Evolutionary conservation across 2,113 vertebrate species (phyloP), one percentile per base, ranked within the genome.

Genomic region (Osmerus mordax): DNA sequence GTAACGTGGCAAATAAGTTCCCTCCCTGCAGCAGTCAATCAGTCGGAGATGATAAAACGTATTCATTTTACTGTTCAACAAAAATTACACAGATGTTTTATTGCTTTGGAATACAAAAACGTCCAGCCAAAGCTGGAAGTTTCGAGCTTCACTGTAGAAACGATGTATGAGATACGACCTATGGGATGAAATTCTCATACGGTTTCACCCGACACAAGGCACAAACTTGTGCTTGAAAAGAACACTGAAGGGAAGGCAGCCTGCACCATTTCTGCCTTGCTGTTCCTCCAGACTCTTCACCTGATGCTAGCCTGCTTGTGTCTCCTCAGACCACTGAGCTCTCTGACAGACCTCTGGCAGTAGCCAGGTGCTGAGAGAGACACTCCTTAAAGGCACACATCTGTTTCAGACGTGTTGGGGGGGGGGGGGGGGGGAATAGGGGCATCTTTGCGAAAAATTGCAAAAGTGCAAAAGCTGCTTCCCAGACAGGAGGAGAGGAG

Each of bases 301-400:
- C 73, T 76, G 71, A 77, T 81, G 83, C 81, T 78, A 75, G 79
- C 65, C 83, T 65, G 80, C 81, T 84, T 80, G 65, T 60, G 89
- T 84, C 78, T 91, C 84, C 74, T 87, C 91, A 89, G 88, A 87
- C 87, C 86, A 88, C 70, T 89, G 89, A 88, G 87, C 84, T 88
- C 78, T 82, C 65, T 89, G 90, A 92, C 88, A 90, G 89, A 88
- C 84, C 84, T 84, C 77, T 82, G 85, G 87, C 86, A 87, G 83
- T 16, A 63, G 85, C 87, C 91, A 91, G 88, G 86, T 90, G 88
- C 83, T 84, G 62, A 51, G 69, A 82, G 59, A 79, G 73, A 73
- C 69, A 86, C 71, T 85, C 88, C 88, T 90, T 80, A 87, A 81
- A 90, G 89, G 89, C 88, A 84, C 85, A 89, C 91, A 92, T 90